Conservation (phyloP, 2,888 invertebrate species). For the Cenopis cana region DNA sequence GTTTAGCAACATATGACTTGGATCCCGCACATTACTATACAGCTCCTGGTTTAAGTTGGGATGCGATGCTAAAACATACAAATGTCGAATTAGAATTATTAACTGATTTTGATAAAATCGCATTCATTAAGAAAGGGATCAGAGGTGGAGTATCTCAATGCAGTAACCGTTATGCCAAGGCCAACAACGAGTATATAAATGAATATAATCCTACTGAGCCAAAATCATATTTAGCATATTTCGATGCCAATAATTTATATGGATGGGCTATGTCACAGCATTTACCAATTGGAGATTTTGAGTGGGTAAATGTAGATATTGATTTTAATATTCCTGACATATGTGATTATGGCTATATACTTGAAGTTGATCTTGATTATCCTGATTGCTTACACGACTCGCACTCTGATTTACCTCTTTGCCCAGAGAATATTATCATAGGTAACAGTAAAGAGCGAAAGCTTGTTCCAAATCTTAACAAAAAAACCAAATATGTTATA, state of each 20-base stretch:
- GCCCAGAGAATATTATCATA: slow-evolving; percentile 31
- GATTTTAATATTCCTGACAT: slow-evolving; percentile 2
- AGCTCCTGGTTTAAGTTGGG: slow-evolving; percentile 14
- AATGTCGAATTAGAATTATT: not conserved
- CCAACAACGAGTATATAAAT: not conserved
- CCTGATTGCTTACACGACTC: not conserved
- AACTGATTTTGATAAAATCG: not conserved
- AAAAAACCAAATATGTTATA: slow-evolving; percentile 38
- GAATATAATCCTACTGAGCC: not conserved
- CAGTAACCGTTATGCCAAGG: not conserved
- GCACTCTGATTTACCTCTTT: slow-evolving; percentile 39
- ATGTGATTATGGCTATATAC: not conserved
- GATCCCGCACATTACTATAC: slow-evolving; percentile 44
- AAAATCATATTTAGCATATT: not conserved
- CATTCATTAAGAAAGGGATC: not conserved
- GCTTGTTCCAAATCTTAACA: slow-evolving; percentile 29
- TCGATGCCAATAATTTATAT: not conserved
- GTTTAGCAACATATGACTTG: slow-evolving; percentile 1
- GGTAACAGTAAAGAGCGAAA: slow-evolving; percentile 13
- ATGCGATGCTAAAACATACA: not conserved
- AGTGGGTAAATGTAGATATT: not conserved
- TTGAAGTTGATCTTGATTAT: slow-evolving; percentile 5
- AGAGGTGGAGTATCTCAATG: not conserved
- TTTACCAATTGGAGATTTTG: not conserved
- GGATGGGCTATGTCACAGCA: slow-evolving; percentile 5